Evolutionary conservation across 1,140 invertebrate species (phyloP), one percentile per base, ranked within the genome.

Genomic region (Drosophila jambulina): DNA sequence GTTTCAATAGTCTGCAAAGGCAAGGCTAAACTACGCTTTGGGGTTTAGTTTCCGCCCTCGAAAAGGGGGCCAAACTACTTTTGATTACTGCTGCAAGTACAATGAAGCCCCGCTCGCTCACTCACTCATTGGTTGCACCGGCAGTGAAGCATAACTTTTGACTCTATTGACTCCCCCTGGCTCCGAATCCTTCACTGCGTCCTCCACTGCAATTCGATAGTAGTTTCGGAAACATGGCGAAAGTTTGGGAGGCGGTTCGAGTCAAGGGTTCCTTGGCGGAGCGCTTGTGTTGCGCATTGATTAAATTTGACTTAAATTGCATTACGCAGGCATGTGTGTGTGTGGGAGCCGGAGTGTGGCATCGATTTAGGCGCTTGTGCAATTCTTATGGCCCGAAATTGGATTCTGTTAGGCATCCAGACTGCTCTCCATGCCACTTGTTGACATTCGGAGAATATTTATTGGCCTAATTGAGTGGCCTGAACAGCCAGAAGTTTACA

Each of bases 261-360:
- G 51, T 32, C 40, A 53, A 40, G 48, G 46, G 60, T 61, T 59
- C 48, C 53, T 49, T 78, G 48, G 53, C 42, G 57, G 40, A 63
- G 43, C 59, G 69, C 69, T 84, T 88, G 75, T 78, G 77, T 75
- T 65, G 76, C 72, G 85, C 85, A 90, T 90, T 90, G 85, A 90
- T 90, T 90, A 90, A 90, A 90, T 90, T 90, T 74, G 82, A 90
- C 81, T 90, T 76, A 81, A 85, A 90, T 78, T 90, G 84, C 81
- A 85, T 82, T 85, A 82, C 64, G 72, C 61, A 34, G 68, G 43
- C 67, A 38, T 63, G 54, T 60, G 34, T 29, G 53, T 23, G 36
- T 45, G n/a, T 62, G 54, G 38, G 12, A 56, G 46, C 54, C 13
- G 59, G 42, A 63, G 62, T 80, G 64, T 49, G 62, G 76, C 60